Conservation (phyloP, 2,797 vertebrate genomes). For the Fistularia commersonii region DNA sequence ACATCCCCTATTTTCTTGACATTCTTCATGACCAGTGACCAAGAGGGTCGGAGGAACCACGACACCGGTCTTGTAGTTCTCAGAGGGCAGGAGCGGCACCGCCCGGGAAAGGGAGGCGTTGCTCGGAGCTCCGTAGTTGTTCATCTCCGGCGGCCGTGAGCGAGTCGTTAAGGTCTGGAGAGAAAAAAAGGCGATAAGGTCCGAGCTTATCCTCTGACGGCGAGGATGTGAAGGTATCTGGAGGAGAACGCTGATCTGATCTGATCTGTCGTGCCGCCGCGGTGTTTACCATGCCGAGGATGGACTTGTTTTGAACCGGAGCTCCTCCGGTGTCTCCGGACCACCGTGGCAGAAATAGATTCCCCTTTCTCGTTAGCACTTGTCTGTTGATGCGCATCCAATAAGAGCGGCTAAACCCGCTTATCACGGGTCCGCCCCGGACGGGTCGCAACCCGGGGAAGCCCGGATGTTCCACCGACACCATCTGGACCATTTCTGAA, state of each 20-base stretch:
- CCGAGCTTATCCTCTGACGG: conserved; percentile 17
- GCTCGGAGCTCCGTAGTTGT: conserved; percentile 13
- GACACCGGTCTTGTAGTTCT: too few species aligned
- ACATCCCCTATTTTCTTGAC: too few species aligned
- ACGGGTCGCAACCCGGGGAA: conserved; percentile 36
- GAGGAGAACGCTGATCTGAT: too few species aligned
- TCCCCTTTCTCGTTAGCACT: too few species aligned
- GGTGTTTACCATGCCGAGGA: background rate
- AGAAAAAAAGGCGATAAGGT: conserved; percentile 27
- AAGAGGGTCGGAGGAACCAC: too few species aligned
- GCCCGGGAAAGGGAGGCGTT: conserved; percentile 19
- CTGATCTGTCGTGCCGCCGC: background rate
- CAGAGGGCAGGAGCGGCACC: too few species aligned
- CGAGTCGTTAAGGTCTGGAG: conserved; percentile 11
- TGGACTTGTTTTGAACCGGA: too few species aligned
- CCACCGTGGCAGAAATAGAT: too few species aligned
- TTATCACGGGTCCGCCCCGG: conserved; percentile 12
- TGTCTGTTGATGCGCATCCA: background rate
- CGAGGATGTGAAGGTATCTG: too few species aligned
- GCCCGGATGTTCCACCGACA: conserved; percentile 20
- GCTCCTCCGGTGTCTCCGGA: too few species aligned
- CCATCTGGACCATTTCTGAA: conserved; percentile 50
- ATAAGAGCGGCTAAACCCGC: background rate
- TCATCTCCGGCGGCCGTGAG: conserved; percentile 20
- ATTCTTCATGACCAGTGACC: too few species aligned